These are phyloP conservation scores for Drosophila incognita DNA, from an alignment of 2,888 invertebrate genomes.

Conservation along the genomic window DNA sequence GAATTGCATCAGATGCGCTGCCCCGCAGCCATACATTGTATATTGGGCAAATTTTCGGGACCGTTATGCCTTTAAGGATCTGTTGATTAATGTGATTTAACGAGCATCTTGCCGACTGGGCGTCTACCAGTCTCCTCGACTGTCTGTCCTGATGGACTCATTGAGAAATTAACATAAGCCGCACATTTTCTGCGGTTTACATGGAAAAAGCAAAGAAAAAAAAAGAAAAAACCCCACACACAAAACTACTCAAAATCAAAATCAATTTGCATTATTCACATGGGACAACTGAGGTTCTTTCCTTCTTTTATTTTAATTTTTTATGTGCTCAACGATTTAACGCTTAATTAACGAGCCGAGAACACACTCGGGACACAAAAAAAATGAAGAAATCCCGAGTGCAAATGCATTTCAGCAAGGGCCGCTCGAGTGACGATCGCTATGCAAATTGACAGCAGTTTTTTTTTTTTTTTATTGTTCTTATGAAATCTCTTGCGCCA, in stretches of 20 bases:
- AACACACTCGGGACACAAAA: constrained; percentile 36
- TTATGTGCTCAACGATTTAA: constrained; percentile 67
- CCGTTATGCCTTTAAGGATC: constrained; percentile 25
- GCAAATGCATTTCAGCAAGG: constrained; percentile 12
- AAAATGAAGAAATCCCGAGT: constrained; percentile 19
- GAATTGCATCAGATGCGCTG: constrained; percentile 44
- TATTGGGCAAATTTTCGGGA: constrained; percentile 1
- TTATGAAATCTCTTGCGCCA: constrained; percentile 11
- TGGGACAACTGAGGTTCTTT: constrained; percentile 35
- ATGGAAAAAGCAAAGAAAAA: constrained; percentile 22
- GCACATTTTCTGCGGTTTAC: constrained; percentile 70
- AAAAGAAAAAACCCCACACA: constrained; percentile 25
- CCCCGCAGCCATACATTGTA: constrained; percentile 5
- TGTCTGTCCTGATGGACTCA: constrained; percentile 8
- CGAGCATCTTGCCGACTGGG: constrained; percentile 62
- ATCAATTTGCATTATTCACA: constrained; percentile 65
- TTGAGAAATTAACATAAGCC: constrained; percentile 69
- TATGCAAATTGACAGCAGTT: constrained; percentile 68
- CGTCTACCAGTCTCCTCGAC: constrained; percentile 49
- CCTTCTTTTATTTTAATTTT: constrained; percentile 20
- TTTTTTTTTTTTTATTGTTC: constrained; percentile 17
- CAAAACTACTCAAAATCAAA: constrained; percentile 71
- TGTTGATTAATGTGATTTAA: constrained; percentile 75
- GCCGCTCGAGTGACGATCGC: constrained; percentile 50
- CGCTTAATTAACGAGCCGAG: constrained; percentile 70